Conservation (phyloP, 2,113 vertebrate genomes). For the Elaphurus davidianus region DNA sequence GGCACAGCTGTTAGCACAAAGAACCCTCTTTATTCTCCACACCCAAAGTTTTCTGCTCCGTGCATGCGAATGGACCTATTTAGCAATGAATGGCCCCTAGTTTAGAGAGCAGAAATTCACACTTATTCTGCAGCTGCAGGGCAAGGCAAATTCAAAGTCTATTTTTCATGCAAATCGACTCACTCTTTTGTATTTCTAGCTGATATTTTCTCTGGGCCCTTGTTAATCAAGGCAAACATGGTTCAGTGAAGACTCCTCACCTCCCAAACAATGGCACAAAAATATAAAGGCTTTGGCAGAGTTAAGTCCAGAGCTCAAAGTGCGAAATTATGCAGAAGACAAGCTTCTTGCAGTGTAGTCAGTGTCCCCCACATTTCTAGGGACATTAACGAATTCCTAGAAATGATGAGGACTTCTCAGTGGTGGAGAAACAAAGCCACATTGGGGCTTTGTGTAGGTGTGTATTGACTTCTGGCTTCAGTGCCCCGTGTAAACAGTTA, state of each 20-base stretch:
- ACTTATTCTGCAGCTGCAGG: background rate
- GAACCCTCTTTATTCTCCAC: background rate
- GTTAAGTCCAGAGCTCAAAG: background rate
- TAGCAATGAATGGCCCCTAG: background rate
- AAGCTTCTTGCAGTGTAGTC: background rate
- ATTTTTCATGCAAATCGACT: constrained; percentile 16
- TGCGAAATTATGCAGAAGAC: background rate
- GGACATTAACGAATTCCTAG: background rate
- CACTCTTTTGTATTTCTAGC: background rate
- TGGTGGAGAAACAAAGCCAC: background rate
- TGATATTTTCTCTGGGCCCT: background rate
- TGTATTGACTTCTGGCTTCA: background rate
- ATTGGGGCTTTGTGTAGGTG: background rate
- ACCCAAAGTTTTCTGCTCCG: background rate
- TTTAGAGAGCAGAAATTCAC: background rate
- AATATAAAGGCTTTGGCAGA: background rate
- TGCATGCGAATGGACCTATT: background rate
- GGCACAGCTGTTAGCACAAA: constrained; percentile 11
- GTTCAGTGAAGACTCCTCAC: background rate
- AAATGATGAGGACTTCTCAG: background rate
- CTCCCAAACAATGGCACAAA: background rate
- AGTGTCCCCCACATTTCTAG: background rate
- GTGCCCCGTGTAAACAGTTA: background rate
- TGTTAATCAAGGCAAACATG: background rate
- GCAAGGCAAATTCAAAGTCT: background rate